These are phyloP conservation scores for Drosophila incognita DNA, from an alignment of 2,888 invertebrate genomes.

Conservation along the genomic window DNA sequence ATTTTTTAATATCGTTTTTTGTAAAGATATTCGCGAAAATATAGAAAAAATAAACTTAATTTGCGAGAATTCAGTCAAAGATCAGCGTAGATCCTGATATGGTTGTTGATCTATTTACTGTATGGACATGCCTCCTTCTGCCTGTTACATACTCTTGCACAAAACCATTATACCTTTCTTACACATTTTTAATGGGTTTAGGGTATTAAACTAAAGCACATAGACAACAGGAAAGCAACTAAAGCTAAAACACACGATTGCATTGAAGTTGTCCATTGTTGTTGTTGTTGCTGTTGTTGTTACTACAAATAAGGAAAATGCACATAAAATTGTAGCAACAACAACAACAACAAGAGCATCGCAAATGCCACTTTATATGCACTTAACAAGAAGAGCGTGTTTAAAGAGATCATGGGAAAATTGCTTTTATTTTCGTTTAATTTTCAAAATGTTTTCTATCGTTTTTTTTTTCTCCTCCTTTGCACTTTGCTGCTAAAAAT, in stretches of 20 bases:
- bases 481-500: constrained; percentile 42
- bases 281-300: constrained; percentile 32
- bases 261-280: constrained; percentile 48
- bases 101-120: not conserved
- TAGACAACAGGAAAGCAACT: constrained; percentile 44
- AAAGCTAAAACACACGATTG: constrained; percentile 47
- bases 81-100: too few species aligned
- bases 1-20: not conserved
- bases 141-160: not conserved
- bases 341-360: constrained; percentile 33
- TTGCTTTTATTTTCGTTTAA: constrained; percentile 61
- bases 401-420: constrained; percentile 74
- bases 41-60: not conserved
- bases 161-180: not conserved
- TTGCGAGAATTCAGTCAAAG: not conserved
- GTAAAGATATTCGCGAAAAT: not conserved
- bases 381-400: constrained; percentile 18
- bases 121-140: not conserved
- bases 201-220: constrained; percentile 32
- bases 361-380: constrained; percentile 60
- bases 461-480: constrained; percentile 13
- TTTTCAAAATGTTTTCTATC: constrained; percentile 51
- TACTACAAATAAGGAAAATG: constrained; percentile 77
- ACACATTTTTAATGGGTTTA: not conserved
- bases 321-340: constrained; percentile 56